Conservation (phyloP, 2,113 vertebrate species). For the Xenotilapia caudafasciata region DNA sequence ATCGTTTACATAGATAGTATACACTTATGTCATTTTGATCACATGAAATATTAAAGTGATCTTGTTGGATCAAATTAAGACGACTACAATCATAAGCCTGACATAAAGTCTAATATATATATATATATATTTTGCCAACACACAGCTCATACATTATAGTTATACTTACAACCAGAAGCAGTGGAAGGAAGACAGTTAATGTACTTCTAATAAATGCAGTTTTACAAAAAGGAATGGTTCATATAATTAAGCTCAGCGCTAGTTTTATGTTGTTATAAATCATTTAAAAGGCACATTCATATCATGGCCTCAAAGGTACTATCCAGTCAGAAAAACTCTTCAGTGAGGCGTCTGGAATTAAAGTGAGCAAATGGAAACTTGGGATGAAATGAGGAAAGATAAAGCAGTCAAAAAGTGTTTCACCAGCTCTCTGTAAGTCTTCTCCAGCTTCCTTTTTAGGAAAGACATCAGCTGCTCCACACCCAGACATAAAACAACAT, state of each 20-base stretch:
- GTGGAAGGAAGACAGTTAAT: conserved; percentile 36
- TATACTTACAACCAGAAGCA: conserved; percentile 28
- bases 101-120: conserved; percentile 9
- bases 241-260: conserved; percentile 23
- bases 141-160: not conserved
- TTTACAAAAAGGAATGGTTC: conserved; percentile 19
- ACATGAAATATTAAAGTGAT: conserved; percentile 16
- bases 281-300: conserved; percentile 60
- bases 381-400: not conserved
- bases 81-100: conserved; percentile 27
- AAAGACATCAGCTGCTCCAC: not conserved
- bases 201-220: not conserved
- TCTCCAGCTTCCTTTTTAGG: not conserved
- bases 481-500: not conserved
- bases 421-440: not conserved
- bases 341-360: not conserved
- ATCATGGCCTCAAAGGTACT: conserved; percentile 29
- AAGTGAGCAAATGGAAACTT: conserved; percentile 27
- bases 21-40: conserved; percentile 35
- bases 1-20: conserved; percentile 36
- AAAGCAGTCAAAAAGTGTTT: not conserved
- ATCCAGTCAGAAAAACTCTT: conserved; percentile 21
- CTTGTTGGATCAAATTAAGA: conserved; percentile 41
- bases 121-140: not conserved
- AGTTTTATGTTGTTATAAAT: not conserved